Evolutionary conservation across 2,113 vertebrate genomes (phyloP), one percentile per base, ranked within the genome.

Genomic region (Lichenostomus cassidix): DNA sequence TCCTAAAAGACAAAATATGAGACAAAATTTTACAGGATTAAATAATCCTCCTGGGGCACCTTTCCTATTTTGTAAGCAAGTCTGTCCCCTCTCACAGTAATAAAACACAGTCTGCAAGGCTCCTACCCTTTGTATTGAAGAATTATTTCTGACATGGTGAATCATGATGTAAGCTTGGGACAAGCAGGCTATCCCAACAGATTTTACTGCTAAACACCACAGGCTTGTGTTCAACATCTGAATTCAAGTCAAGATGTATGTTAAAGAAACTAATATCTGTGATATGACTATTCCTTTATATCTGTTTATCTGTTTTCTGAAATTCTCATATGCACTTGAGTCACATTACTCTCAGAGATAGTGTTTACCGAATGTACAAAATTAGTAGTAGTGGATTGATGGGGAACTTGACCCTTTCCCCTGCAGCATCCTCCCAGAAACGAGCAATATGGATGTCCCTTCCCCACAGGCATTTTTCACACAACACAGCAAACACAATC

Each of bases 101-200:
- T 35, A 64, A 42, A 82, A 78, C 13, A 41, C 3, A 12, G 21
- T 11, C 58, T 49, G 31, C 7, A 42, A 74, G 42, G 35, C 41
- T 69, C 41, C 46, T 82, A 4, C 15, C 50, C 74, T 65, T 25
- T n/a, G 21, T 53, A 91, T 62, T 67, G 33, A 56, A 92, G 91
- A 76, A 78, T 67, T 87, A 78, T 92, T 95, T 93, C 74, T 90
- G 91, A 75, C 60, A 37, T 6, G 20, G 73, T 83, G 74, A 95
- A 75, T 28, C 39, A 55, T 21, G 42, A 82, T 3, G 1, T 37
- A 70, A 85, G 59, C 83, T 91, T 90, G 33, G 94, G 89, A 74
- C 78, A 94, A 80, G 58, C 46, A 90, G 79, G 31, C 52, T 69
- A 73, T 37, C 64, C 17, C 82, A 92, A 63, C 46, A 95, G 84